Percentiles rank a stretch among this genome's conserved stretches.
Evolutionary conservation across 2,113 vertebrate species (phyloP).

Genomic region (Panthera leo): DNA sequence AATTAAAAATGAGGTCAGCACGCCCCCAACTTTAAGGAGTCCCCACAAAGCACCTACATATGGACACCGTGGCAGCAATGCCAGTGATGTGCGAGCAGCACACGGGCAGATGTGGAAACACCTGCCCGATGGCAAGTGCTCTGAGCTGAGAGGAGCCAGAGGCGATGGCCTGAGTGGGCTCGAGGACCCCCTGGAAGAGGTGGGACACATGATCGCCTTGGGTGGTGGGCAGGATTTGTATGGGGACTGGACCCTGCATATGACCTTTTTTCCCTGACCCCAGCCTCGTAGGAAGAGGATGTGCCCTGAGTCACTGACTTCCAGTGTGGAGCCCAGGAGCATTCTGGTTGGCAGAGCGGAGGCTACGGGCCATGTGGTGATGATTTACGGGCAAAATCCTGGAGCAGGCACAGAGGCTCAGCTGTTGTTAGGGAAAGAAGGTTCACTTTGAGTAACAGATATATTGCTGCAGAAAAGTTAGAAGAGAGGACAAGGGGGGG

Average conservation of each 20-base stretch:
- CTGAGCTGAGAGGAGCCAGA: background rate
- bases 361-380: fast-evolving
- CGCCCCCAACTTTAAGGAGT: background rate
- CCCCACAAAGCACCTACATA: background rate
- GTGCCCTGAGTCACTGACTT: background rate
- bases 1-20: background rate
- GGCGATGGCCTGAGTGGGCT: no score
- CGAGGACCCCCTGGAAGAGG: background rate
- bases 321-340: background rate
- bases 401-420: background rate
- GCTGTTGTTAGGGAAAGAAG: background rate
- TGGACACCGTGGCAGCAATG: background rate
- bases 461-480: background rate
- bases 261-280: background rate
- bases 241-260: fast-evolving
- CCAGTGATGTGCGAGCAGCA: fast-evolving
- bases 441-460: background rate
- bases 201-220: fast-evolving
- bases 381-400: background rate
- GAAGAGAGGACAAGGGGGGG: background rate
- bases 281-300: background rate
- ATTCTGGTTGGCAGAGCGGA: background rate
- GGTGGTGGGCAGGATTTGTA: background rate
- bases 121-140: no score
- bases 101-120: no score